A percentile compares a stretch with the other conserved stretches of the same genome.
These are phyloP conservation scores for Cephus cinctus DNA, from an alignment of 1,140 invertebrate species.

Conservation along the genomic window DNA sequence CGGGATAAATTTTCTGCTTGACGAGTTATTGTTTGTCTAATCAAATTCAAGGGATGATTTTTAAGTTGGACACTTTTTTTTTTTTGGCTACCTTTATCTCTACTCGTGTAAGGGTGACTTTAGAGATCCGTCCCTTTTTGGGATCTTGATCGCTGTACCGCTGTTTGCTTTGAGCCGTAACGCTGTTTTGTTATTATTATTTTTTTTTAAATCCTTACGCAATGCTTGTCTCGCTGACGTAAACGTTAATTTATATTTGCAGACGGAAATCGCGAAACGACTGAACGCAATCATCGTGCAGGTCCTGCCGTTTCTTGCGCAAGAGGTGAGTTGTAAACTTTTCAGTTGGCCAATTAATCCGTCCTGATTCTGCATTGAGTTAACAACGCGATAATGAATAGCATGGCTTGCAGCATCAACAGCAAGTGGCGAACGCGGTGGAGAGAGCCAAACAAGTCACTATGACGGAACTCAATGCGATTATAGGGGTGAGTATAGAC, in stretches of 20 bases:
- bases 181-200: background rate
- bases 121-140: too few relatives aligned
- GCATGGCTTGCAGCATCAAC: slow-evolving; percentile 73
- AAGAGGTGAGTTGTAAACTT: slow-evolving; percentile 65
- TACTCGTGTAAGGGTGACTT: too few relatives aligned
- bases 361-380: too few relatives aligned
- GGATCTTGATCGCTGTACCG: too few relatives aligned
- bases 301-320: slow-evolving; percentile 86
- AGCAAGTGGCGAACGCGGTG: slow-evolving; percentile 90
- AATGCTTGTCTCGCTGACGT: background rate
- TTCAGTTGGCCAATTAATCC: slow-evolving; percentile 28
- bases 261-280: slow-evolving; percentile 94
- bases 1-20: too few relatives aligned
- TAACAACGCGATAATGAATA: slow-evolving; percentile 54
- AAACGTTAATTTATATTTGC: too few relatives aligned
- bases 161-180: too few relatives aligned
- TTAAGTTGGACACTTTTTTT: too few relatives aligned
- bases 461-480: slow-evolving; percentile 89
- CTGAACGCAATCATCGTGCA: slow-evolving; percentile 90
- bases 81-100: too few relatives aligned
- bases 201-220: background rate
- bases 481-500: slow-evolving; percentile 75
- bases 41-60: too few relatives aligned
- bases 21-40: too few relatives aligned
- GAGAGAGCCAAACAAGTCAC: slow-evolving; percentile 95